phyloP scores from a whole-genome alignment of 2,113 vertebrate species.

The Microcebus ravelobensis region DNA sequence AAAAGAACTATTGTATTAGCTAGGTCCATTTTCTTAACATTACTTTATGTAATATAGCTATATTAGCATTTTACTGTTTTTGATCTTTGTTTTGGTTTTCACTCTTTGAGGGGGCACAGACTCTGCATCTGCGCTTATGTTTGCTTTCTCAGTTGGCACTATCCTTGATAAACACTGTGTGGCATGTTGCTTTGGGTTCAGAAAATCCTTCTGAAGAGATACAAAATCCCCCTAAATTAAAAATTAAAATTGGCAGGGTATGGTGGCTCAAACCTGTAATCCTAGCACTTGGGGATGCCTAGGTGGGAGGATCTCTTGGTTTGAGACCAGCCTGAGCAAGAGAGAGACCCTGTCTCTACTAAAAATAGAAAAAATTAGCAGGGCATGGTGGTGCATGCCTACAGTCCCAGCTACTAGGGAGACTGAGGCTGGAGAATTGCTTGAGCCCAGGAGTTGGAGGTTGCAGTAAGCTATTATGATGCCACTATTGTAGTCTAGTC shows the following conservation, averaged over 20 bases:
- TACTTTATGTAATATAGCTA: not conserved
- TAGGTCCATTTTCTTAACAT: not conserved
- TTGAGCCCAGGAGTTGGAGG: no score
- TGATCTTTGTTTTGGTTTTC: not conserved
- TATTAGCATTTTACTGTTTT: not conserved
- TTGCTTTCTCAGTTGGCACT: not conserved
- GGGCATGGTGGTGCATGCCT: no score
- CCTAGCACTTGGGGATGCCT: no score
- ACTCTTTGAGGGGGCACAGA: not conserved
- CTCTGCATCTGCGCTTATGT: not conserved
- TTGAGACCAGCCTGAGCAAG: no score
- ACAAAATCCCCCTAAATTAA: not conserved
- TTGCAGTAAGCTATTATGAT: no score
- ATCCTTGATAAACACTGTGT: not conserved
- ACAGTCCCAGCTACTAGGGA: no score
- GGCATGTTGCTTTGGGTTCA: not conserved
- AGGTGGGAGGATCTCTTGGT: no score
- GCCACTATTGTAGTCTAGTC: no score
- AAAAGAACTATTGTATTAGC: not conserved
- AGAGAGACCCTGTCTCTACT: no score
- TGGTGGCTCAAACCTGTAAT: no score
- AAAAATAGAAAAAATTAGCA: no score
- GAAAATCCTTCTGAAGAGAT: conserved; percentile 24
- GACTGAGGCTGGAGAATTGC: no score
- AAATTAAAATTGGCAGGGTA: not conserved